Evolutionary conservation across 2,113 vertebrate species (phyloP), one percentile per base, ranked within the genome.

Genomic region (Silurus asotus): DNA sequence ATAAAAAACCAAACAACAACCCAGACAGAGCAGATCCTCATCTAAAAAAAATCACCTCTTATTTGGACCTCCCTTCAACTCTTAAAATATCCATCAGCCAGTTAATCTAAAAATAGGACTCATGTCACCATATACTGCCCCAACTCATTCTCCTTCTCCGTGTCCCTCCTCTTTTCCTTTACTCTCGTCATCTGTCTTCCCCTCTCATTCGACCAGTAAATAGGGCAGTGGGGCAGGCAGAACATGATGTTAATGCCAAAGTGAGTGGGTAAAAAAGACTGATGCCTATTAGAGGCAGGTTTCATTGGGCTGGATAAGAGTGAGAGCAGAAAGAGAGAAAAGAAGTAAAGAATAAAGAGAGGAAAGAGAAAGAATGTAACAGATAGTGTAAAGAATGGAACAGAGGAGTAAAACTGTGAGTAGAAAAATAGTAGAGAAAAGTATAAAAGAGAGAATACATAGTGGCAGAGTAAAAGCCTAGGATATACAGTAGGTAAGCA

Each of bases 211-310:
- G 13, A 10, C 88, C 90, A 88, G 89, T 92, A 95, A 95, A 93
- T 95, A 94, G 95, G 94, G 93, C 93, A 95, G 92, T 95, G 92
- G 95, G 88, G 86, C 94, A 94, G 92, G 88, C 83, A 91, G 91
- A 93, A 86, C 58, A 70, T 94, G 91, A 93, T 93, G 90, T 93
- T 92, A 93, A 92, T 89, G 82, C 87, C 84, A 90, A 78, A 65
- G 83, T 88, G 88, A 91, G 90, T 15, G 72, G 79, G 61, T 59
- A 83, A 84, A 78, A 37, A 84, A 88, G 81, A 87, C 65, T 84
- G 82, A 86, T 85, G 74, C 62, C 72, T 55, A 84, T 87, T 82
- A 56, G 61, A 55, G 62, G 59, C 58, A 58, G 75, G 55, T 23
- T 65, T 53, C 79, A 70, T 3, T 48, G 6, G 53, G 48, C 25